Evolutionary conservation across 2,113 vertebrate genomes (phyloP), one percentile per base, ranked within the genome.

Genomic region (Ophiodon elongatus): DNA sequence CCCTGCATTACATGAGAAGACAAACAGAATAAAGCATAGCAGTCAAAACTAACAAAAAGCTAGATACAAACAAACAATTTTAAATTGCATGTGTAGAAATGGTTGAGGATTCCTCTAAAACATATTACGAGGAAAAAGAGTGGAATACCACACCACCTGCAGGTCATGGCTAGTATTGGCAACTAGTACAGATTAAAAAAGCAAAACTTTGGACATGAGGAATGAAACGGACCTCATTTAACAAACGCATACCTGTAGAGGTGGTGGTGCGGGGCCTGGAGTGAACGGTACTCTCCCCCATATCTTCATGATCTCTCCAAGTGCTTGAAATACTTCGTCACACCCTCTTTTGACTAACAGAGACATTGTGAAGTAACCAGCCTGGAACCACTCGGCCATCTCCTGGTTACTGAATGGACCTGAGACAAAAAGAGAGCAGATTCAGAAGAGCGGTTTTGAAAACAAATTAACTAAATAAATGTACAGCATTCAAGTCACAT

Each of bases 371-470:
- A 99, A 99, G 88, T 99, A 99, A 27, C 98, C 98, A 8, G 98
- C 98, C 93, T 99, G 98, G 93, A 99, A 99, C 98, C 98, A 99
- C 88, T 99, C 98, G 0, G 97, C 93, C 98, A 99, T 99, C 94
- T 99, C 98, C 66, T 96, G 97, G 93, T 99, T 99, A 91, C 94
- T 98, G 94, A 99, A 99, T 0, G 98, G 98, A 95, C 98, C 98
- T 99, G 89, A 17, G 87, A 87, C 35, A 59, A 41, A 31, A 27
- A 75, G 1, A 50, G 4, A 64, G 23, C 10, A 52, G 10, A 52
- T 25, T 64, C 2, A 78, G 37, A 29, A 1, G 1, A 52, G 23
- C 8, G 0, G 15, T 45, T 62, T 69, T 19, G 2, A 54, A 79
- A 7, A n/a, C n/a, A n/a, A n/a, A n/a, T n/a, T n/a, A n/a, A n/a